Evolutionary conservation across 2,888 invertebrate genomes (phyloP).

Genomic region (Galerucella nymphaeae): DNA sequence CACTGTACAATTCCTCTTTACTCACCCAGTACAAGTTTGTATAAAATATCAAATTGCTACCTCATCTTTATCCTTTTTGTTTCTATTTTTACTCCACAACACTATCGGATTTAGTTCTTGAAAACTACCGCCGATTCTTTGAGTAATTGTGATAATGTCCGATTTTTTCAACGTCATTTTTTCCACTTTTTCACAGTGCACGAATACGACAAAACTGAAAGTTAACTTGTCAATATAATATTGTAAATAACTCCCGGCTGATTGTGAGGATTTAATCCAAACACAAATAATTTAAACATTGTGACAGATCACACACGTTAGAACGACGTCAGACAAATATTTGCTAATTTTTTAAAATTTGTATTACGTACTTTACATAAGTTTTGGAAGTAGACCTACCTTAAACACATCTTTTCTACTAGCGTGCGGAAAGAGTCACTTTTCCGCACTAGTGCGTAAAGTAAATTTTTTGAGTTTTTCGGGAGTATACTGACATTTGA

Average conservation of each 20-base stretch:
- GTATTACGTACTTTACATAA: too few relatives aligned
- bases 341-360: not conserved
- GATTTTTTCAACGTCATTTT: slow-evolving; percentile 45
- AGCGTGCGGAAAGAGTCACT: too few relatives aligned
- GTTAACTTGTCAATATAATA: slow-evolving; percentile 12
- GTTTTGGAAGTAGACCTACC: too few relatives aligned
- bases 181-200: not conserved
- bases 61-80: slow-evolving; percentile 47
- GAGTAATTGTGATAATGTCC: slow-evolving; percentile 42
- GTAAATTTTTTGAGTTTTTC: too few relatives aligned
- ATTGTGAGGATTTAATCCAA: slow-evolving; percentile 20
- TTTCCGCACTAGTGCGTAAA: too few relatives aligned
- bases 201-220: slow-evolving; percentile 17
- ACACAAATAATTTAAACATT: slow-evolving; percentile 19
- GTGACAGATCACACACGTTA: slow-evolving; percentile 21
- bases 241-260: slow-evolving; percentile 14
- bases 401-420: too few relatives aligned
- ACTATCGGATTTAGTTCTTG: slow-evolving; percentile 57
- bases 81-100: slow-evolving; percentile 49
- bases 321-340: not conserved
- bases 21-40: not conserved
- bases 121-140: slow-evolving; percentile 53
- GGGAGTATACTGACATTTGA: too few relatives aligned
- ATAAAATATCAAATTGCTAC: slow-evolving; percentile 25
- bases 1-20: too few relatives aligned